Evolutionary conservation across 1,140 invertebrate species (phyloP), one percentile per base, ranked within the genome.

Genomic region (Caerostris extrusa): DNA sequence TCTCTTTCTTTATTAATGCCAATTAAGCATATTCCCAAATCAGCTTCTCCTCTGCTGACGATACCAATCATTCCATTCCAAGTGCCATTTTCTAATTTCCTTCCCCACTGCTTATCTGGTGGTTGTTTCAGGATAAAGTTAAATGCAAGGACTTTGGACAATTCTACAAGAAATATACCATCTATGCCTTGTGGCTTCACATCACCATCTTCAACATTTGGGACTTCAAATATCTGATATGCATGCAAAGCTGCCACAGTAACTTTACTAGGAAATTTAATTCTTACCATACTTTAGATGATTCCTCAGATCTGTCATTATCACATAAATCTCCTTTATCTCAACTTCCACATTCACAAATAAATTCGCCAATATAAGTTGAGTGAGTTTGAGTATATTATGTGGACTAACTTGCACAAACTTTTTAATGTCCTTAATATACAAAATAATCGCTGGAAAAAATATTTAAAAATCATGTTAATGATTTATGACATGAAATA

Each of bases 71-170:
- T 7, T 57, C 82, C 82, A 58, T 17, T 83, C 82, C 82, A 83
- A 10, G 53, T 83, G 0, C 82, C 82, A 5, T 77, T 77, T 56
- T 56, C 56, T 4, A 17, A n/a, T 3, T n/a, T 12, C 3, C 14
- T 14, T 8, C 82, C 82, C 82, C 82, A 83, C 3, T 83, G 55
- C n/a, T 83, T 83, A 17, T 83, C 82, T 10, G 53, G 10, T 14
- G 82, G 55, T 5, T 12, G 7, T 2, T 19, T 56, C 56, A 83
- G 14, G 2, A 7, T 56, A 19, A 57, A 83, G 5, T 34, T 56
- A 55, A 87, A 87, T 7, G 50, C 14, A 10, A 87, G 85, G 50
- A 53, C 60, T 64, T 87, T 12, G 64, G 85, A 53, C 58, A 61
- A 14, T 34, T 53, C 12, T 53, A 64, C 19, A 50, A 64, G 14